Base-by-base conservation (phyloP, 2,888 invertebrate genomes). In the Pachycephus smyrnensis region DNA sequence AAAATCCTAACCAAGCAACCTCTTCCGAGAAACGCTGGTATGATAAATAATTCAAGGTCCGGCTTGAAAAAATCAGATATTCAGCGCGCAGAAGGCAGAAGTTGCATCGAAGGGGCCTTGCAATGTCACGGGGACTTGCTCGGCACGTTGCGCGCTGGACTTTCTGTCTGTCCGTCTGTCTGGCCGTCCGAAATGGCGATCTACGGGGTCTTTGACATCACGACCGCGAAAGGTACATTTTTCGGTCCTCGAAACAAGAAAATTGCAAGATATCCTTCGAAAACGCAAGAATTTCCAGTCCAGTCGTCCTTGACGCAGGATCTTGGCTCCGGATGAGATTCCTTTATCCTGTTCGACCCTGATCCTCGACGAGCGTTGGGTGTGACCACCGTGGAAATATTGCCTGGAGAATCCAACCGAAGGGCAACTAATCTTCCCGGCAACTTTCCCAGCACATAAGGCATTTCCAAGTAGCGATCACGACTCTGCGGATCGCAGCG, bases 1-100 rank as follows among this genome's bases (percentile, higher is more conserved):
- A 23, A 55, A 55, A 55, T 55, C 23, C 23, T 55, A 31, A 71
- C 15, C 31, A 15, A 32, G 31, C 74, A 68, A 9, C 31, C 68
- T 37, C 37, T 69, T 69, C 77, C 32, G 33, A 71, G 74, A 75
- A 77, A 68, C 77, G 68, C 31, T 73, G 30, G 55, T 36, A 79
- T 80, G 77, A 83, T 83, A 84, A 84, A 81, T 84, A 82, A 86
- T 86, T 84, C 84, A 85, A 81, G 80, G 77, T 80, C 76, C 77
- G 81, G 74, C 80, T 78, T 76, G 76, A 73, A 40, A 37, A 40
- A 69, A 79, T 84, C 75, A 73, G 73, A 77, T 82, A 85, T 83
- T 85, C 83, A 81, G 80, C 75, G 73, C 82, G 81, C 79, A 75
- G 55, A 33, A 71, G 31, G 71, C 71, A 15, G 32, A 71, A 32